Percentiles rank a stretch among this genome's conserved stretches.
Conservation (phyloP, 1,140 invertebrate genomes). For the Branchinecta lindahli region DNA sequence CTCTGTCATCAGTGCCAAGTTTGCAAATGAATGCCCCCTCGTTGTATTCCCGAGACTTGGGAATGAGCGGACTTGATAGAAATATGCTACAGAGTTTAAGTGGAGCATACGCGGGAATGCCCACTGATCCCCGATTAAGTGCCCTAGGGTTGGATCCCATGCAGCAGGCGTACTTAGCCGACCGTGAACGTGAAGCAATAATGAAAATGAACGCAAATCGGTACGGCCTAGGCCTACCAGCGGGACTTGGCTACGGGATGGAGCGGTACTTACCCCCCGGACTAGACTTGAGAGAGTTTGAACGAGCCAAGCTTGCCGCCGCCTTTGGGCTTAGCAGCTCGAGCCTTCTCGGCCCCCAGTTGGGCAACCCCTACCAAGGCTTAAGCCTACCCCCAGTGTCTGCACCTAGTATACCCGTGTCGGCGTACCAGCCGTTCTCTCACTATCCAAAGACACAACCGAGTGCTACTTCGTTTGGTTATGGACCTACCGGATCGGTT, state of each 20-base stretch:
- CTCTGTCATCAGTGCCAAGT: neutral
- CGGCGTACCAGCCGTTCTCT: neutral
- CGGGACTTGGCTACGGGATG: neutral
- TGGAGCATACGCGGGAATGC: neutral
- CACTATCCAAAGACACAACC: neutral
- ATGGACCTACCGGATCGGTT: neutral
- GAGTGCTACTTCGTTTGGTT: neutral
- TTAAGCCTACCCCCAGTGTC: conserved; percentile 2
- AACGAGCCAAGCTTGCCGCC: neutral
- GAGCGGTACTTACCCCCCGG: neutral
- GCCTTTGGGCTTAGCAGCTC: neutral
- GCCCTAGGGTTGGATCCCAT: neutral
- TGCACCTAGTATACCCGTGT: neutral
- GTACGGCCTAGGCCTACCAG: neutral
- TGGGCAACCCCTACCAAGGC: neutral
- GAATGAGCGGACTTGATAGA: conserved; percentile 2
- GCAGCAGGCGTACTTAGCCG: neutral
- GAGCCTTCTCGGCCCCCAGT: neutral
- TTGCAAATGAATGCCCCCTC: neutral
- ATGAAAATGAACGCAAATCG: neutral
- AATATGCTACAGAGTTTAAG: neutral
- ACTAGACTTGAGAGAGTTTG: neutral
- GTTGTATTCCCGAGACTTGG: neutral
- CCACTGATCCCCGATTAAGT: neutral
- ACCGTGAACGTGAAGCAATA: neutral